phyloP scores from a whole-genome alignment of 2,888 invertebrate species.

The Antheraea assamensis region DNA sequence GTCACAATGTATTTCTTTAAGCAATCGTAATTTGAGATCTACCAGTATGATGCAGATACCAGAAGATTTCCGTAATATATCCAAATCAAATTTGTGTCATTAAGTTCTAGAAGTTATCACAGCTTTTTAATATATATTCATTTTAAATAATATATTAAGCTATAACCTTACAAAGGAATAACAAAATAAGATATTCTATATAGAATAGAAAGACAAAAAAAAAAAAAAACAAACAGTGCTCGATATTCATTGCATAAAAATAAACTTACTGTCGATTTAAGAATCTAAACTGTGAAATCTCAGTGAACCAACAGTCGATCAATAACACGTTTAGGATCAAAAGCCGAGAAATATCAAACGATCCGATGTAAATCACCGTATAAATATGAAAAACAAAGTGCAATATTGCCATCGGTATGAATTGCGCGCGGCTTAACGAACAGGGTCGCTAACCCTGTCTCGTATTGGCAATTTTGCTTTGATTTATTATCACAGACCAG shows the following conservation, averaged over 20 bases:
- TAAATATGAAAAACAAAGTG: background rate
- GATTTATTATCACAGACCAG: no score
- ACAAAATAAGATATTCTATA: background rate
- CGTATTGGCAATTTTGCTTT: slow-evolving; percentile 37
- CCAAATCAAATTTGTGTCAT: no score
- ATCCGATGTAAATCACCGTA: background rate
- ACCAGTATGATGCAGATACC: no score
- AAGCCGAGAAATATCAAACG: background rate
- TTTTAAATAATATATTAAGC: no score
- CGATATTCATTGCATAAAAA: background rate
- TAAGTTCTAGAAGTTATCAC: no score
- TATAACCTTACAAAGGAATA: background rate
- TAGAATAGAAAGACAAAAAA: background rate
- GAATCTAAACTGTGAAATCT: background rate
- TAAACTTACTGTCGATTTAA: background rate
- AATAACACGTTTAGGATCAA: slow-evolving; percentile 1
- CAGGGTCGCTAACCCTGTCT: slow-evolving; percentile 26
- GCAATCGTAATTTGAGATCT: no score
- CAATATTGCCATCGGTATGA: slow-evolving; percentile 1
- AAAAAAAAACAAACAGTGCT: background rate
- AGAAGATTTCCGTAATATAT: no score
- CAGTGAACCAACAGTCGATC: background rate
- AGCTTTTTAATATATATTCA: no score
- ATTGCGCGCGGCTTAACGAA: slow-evolving; percentile 23
- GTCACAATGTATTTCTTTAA: no score